Percentiles rank a stretch among this genome's conserved stretches.
phyloP scores from a whole-genome alignment of 2,113 vertebrate genomes.

The Aphelocoma coerulescens region DNA sequence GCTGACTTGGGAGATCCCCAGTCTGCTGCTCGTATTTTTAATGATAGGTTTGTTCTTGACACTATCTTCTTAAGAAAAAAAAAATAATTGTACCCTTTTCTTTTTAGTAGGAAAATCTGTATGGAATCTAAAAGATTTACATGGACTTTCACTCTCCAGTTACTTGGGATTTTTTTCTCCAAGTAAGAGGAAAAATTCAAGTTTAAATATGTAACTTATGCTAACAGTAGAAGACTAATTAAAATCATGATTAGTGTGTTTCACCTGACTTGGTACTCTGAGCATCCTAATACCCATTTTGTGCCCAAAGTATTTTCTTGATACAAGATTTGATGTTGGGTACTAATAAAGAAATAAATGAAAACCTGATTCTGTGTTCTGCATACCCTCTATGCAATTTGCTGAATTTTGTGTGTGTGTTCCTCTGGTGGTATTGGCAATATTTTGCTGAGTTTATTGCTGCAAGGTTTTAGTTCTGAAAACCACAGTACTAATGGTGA shows the following conservation, averaged over 20 bases:
- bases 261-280: neutral
- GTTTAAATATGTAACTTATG: neutral
- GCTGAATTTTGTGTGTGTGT: neutral
- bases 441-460: neutral
- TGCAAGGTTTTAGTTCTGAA: neutral
- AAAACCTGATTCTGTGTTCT: fast-evolving
- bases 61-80: neutral
- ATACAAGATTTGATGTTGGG: neutral
- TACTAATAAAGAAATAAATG: neutral
- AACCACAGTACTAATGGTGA: neutral
- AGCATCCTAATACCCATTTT: neutral
- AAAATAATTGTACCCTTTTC: neutral
- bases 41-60: neutral
- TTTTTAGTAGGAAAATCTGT: neutral
- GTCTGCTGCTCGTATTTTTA: neutral
- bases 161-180: neutral
- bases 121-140: neutral
- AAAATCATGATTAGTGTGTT: neutral
- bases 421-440: neutral
- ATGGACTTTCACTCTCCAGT: neutral
- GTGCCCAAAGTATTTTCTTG: neutral
- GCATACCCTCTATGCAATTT: neutral
- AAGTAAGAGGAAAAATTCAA: neutral
- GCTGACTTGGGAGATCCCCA: neutral
- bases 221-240: neutral